These are phyloP conservation scores for Malurus leucopterus DNA, from an alignment of 2,797 vertebrate species.

Conservation along the genomic window DNA sequence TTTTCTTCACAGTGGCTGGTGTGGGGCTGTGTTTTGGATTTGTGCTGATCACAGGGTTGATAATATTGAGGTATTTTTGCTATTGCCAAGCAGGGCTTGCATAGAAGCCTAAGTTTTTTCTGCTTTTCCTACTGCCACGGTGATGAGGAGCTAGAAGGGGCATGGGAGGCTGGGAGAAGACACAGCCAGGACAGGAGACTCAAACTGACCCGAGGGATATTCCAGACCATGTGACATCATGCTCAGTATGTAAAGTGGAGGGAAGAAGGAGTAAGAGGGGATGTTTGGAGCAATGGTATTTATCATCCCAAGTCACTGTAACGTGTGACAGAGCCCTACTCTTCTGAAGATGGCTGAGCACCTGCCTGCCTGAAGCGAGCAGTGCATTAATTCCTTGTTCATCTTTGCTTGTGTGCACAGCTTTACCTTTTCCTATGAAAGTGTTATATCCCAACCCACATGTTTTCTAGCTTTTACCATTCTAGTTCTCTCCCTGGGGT, in stretches of 20 bases:
- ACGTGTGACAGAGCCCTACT: accelerated
- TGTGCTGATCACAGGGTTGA: neutral
- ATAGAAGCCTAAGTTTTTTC: neutral
- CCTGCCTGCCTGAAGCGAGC: neutral
- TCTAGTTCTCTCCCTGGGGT: neutral
- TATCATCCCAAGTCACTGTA: neutral
- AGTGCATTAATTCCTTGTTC: neutral
- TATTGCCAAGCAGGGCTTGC: neutral
- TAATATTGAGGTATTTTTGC: neutral
- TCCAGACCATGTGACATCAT: neutral
- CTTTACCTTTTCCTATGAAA: neutral
- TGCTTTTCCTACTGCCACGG: accelerated
- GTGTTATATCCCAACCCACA: neutral
- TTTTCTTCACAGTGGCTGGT: neutral
- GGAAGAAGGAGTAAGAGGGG: neutral
- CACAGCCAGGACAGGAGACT: neutral
- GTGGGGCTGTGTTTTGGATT: neutral
- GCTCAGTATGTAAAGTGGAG: accelerated
- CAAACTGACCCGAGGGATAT: neutral
- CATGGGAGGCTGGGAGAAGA: neutral
- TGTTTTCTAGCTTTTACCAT: neutral
- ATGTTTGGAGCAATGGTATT: neutral
- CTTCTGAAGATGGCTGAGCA: neutral
- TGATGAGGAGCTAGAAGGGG: accelerated
- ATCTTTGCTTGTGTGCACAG: neutral